Evolutionary conservation across 2,797 vertebrate species (phyloP).

Genomic region (Brachyrhaphis roseni): DNA sequence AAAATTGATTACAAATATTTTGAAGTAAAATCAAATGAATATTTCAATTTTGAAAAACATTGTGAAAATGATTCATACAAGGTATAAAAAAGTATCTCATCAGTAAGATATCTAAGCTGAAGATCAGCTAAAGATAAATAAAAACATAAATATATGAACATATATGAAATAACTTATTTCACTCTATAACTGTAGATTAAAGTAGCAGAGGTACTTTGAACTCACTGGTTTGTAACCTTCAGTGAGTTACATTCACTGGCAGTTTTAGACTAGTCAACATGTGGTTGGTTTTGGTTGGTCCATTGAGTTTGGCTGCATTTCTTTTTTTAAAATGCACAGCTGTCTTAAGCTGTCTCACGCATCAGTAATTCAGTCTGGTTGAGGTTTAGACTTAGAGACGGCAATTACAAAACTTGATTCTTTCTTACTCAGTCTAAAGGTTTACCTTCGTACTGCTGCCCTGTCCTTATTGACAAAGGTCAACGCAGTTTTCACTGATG

Average conservation of each 20-base stretch:
- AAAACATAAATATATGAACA: neutral
- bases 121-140: neutral
- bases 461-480: neutral
- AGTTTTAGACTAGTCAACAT: neutral
- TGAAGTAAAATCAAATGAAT: neutral
- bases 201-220: neutral
- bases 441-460: too few relatives aligned
- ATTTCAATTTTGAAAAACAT: neutral
- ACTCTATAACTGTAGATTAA: neutral
- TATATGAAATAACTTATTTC: neutral
- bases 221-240: neutral
- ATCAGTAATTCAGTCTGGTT: neutral
- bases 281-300: neutral
- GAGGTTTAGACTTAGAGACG: neutral
- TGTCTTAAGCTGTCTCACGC: neutral
- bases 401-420: neutral
- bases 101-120: neutral
- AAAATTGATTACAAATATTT: neutral
- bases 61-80: neutral
- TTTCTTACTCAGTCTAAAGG: neutral
- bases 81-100: neutral
- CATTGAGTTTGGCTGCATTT: neutral
- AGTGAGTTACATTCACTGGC: neutral
- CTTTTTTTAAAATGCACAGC: slow-evolving; percentile 2
- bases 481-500: neutral